Evolutionary conservation across 1,140 invertebrate genomes (phyloP).

Genomic region (Choristoneura fumiferana): DNA sequence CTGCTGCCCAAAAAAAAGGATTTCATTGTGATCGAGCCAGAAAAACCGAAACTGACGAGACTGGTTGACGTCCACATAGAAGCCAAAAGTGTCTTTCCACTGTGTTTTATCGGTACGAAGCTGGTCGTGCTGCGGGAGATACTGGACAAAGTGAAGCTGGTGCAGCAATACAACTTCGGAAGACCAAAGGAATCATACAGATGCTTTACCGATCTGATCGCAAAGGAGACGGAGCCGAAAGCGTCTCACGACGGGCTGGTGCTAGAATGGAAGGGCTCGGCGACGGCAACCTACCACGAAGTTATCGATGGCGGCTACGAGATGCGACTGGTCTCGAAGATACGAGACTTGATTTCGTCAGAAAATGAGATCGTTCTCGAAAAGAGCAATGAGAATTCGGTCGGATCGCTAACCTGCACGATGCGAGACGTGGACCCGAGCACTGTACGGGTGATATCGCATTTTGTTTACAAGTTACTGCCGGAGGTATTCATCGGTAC

Average conservation of each 20-base stretch:
- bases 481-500: constrained; percentile 52
- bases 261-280: constrained; percentile 55
- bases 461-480: constrained; percentile 55
- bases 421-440: constrained; percentile 60
- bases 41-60: constrained; percentile 40
- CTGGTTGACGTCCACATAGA: constrained; percentile 60
- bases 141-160: constrained; percentile 58
- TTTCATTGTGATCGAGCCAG: constrained; percentile 43
- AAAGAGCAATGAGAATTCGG: constrained; percentile 41
- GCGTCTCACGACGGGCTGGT: constrained; percentile 48
- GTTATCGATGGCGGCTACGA: constrained; percentile 46
- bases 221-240: constrained; percentile 60
- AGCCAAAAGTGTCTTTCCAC: constrained; percentile 63
- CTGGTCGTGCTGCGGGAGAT: constrained; percentile 55
- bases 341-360: constrained; percentile 58
- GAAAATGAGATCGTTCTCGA: constrained; percentile 61
- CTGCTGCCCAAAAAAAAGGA: constrained; percentile 64
- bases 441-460: constrained; percentile 49
- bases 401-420: constrained; percentile 48
- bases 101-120: constrained; percentile 64
- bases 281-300: constrained; percentile 59
- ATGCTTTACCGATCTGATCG: constrained; percentile 48
- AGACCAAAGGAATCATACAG: constrained; percentile 54
- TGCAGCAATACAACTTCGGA: constrained; percentile 65
- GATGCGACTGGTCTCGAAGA: constrained; percentile 57